Evolutionary conservation across 2,113 vertebrate genomes (phyloP), one percentile per base, ranked within the genome.

Genomic region (Edolisoma coerulescens): DNA sequence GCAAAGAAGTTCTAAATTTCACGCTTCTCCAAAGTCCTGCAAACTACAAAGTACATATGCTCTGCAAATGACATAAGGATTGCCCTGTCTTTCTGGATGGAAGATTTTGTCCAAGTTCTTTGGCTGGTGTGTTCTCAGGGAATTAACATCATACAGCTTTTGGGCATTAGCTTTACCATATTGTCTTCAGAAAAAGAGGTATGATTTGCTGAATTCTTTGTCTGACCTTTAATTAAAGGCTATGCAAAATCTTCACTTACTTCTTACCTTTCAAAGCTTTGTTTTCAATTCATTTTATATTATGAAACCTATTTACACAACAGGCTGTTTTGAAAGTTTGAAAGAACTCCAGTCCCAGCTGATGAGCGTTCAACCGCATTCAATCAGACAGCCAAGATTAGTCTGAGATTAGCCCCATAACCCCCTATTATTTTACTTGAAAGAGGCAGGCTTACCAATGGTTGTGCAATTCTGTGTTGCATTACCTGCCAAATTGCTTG

Each of bases 401-500:
- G 54, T 18, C 42, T 28, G 85, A 96, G 89, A 94, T 94, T 92
- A 97, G 90, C 39, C 54, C 79, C 39, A 67, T 41, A 93, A 91
- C 54, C 35, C 75, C 15, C 2, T 81, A 80, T 90, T 94, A 90
- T 95, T 92, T 81, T 78, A 88, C 23, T 50, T 91, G 76, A 81
- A 87, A 96, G 39, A 87, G 76, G 82, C 71, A 90, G 76, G 71
- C 78, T 96, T 96, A 78, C 68, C 52, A 44, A 64, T 15, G 61
- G 79, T 91, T 93, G 79, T 74, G 74, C 75, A 94, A 93, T 69
- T 87, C 63, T 42, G 26, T 53, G 68, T n/a, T 83, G 79, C 30
- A 30, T 61, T 93, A 91, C 90, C 67, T 94, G 63, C 81, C 79
- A 87, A 95, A 75, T 28, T 76, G 57, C 53, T 78, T 60, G 60